Percentiles rank a stretch among this genome's conserved stretches.
phyloP scores from a whole-genome alignment of 2,888 invertebrate genomes.

The Actias luna region DNA sequence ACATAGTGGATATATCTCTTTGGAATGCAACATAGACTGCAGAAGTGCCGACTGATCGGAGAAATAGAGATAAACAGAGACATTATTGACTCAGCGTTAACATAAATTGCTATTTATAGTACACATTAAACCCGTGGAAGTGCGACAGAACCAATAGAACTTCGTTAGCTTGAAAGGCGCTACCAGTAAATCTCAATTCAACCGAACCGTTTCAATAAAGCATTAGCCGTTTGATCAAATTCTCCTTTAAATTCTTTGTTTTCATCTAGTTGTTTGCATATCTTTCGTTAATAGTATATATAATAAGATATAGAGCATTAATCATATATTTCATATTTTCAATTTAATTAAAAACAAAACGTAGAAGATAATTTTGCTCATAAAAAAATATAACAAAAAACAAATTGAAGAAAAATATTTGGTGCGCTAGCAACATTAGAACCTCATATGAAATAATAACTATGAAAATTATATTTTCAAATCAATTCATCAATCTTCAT shows the following conservation, averaged over 20 bases:
- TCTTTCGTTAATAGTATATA: not conserved
- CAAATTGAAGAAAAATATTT: too few relatives aligned
- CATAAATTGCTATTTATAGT: conserved; percentile 50
- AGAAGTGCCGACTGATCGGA: conserved; percentile 6
- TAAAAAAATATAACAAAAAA: too few relatives aligned
- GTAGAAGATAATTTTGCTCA: too few relatives aligned
- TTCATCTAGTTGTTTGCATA: not conserved
- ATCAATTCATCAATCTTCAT: not conserved
- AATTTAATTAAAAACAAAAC: too few relatives aligned
- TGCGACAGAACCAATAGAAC: conserved; percentile 53
- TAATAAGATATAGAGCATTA: too few relatives aligned
- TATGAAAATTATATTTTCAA: not conserved
- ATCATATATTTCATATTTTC: too few relatives aligned
- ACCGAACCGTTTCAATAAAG: conserved; percentile 48
- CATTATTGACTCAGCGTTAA: conserved; percentile 38
- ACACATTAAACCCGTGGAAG: conserved; percentile 44
- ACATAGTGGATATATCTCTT: too few relatives aligned
- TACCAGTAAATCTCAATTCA: conserved; percentile 52
- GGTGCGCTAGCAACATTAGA: too few relatives aligned
- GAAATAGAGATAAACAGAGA: conserved; percentile 22
- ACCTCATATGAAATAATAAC: not conserved
- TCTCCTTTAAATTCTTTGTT: conserved; percentile 18
- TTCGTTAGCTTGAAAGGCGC: conserved; percentile 52
- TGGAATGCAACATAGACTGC: conserved; percentile 1
- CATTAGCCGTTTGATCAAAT: conserved; percentile 42